Evolutionary conservation across 2,888 invertebrate species (phyloP).

Genomic region (Vesta saturnalis): DNA sequence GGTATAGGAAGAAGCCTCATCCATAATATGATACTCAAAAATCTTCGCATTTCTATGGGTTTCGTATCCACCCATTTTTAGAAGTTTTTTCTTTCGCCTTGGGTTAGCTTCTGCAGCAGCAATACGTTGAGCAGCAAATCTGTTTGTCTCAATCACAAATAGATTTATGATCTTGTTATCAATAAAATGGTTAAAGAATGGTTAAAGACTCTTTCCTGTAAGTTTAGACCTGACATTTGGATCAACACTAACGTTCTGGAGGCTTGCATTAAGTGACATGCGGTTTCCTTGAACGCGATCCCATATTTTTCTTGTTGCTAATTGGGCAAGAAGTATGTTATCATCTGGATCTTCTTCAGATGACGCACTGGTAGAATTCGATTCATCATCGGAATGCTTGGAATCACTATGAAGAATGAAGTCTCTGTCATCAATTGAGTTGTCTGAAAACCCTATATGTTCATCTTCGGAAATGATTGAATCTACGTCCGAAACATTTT

Average conservation of each 20-base stretch:
- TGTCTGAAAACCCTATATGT: not conserved
- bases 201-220: not conserved
- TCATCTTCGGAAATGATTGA: not conserved
- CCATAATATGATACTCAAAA: not conserved
- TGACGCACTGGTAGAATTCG: not conserved
- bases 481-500: not conserved
- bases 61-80: not conserved
- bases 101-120: not conserved
- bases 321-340: too few species aligned
- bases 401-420: not conserved
- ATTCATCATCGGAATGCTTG: not conserved
- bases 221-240: too few species aligned
- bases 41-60: not conserved
- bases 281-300: too few species aligned
- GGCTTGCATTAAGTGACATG: too few species aligned
- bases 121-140: constrained; percentile 10
- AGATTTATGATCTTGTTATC: not conserved
- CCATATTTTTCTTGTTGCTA: too few species aligned
- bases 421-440: not conserved
- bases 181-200: not conserved
- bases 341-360: not conserved
- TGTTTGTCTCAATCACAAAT: constrained; percentile 10
- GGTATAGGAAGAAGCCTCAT: not conserved
- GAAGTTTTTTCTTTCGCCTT: not conserved
- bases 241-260: too few species aligned